These are phyloP conservation scores for Cossypha niveicapilla DNA, from an alignment of 2,797 vertebrate species.

Conservation along the genomic window DNA sequence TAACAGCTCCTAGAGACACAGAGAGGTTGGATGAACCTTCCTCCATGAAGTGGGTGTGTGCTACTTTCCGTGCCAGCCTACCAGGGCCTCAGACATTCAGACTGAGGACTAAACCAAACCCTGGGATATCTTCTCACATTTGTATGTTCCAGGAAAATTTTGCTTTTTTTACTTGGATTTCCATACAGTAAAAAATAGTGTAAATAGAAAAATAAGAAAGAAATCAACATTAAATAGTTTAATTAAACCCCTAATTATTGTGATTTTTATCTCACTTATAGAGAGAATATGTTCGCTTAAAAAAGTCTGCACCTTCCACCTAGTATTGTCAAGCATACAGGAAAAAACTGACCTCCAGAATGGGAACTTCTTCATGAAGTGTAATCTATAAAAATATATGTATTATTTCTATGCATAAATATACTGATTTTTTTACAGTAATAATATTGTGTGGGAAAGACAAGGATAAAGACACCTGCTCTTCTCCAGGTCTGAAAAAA, in stretches of 20 bases:
- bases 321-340: not conserved
- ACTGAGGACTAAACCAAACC: not conserved
- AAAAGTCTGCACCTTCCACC: not conserved
- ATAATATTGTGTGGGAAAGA: not conserved
- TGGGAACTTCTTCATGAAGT: not conserved
- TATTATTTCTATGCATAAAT: not conserved
- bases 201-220: not conserved
- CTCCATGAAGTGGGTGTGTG: rapidly evolving
- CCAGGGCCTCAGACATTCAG: not conserved
- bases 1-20: not conserved
- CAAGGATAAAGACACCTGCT: not conserved
- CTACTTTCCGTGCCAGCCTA: not conserved
- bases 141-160: not conserved
- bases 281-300: not conserved
- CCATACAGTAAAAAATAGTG: not conserved
- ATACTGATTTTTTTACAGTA: not conserved
- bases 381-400: not conserved
- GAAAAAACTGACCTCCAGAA: not conserved
- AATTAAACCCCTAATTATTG: not conserved
- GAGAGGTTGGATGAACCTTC: not conserved
- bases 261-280: not conserved
- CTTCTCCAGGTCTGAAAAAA: not conserved
- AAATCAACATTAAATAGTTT: not conserved
- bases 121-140: not conserved
- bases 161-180: not conserved